Base-by-base conservation (phyloP, 2,113 vertebrate species). In the Sceloporus undulatus region DNA sequence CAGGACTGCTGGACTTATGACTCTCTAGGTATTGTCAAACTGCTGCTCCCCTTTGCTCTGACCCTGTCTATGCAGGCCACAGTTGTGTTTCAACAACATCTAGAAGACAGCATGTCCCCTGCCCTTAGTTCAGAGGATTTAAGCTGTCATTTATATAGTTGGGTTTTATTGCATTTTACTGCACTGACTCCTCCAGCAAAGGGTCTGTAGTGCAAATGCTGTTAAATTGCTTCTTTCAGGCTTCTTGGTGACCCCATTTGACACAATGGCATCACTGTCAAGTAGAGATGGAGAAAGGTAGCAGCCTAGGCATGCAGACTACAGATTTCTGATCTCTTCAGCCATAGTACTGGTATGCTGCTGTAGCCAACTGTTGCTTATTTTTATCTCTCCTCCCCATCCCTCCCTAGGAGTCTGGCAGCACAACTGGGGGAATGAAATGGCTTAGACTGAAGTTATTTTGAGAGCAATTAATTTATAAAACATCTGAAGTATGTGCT, bases 381-480 rank as follows among this genome's bases (percentile, higher is more conserved):
- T 40, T 88, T 83, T 78, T 88, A 78, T 78, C 87, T 82, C 13
- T 83, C 23, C 1, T 70, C n/a, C 48, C 56, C 81, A 68, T 56
- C 80, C 34, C 73, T 78, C n/a, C 81, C 59, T 56, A 40, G 65
- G 29, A 68, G 81, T 82, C 80, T 88, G 86, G 70, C 80, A 86
- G 65, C 75, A 88, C 82, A 88, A 77, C 81, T 88, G 87, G 79
- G 40, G 19, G 86, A 88, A 56, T 76, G 56, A 82, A 34, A 82
- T 21, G 16, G 56, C 80, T 88, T 75, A 88, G 80, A 83, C 73
- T 40, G 73, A 68, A 84, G 87, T 88, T 88, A 88, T 88, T 88
- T 84, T 84, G 62, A 73, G 87, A 88, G 81, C 74, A 88, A 88
- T 88, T 88, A 88, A 88, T 84, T 83, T 88, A 77, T 66, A 84